Conservation (phyloP, 2,888 invertebrate species). For the Yponomeuta cagnagella region DNA sequence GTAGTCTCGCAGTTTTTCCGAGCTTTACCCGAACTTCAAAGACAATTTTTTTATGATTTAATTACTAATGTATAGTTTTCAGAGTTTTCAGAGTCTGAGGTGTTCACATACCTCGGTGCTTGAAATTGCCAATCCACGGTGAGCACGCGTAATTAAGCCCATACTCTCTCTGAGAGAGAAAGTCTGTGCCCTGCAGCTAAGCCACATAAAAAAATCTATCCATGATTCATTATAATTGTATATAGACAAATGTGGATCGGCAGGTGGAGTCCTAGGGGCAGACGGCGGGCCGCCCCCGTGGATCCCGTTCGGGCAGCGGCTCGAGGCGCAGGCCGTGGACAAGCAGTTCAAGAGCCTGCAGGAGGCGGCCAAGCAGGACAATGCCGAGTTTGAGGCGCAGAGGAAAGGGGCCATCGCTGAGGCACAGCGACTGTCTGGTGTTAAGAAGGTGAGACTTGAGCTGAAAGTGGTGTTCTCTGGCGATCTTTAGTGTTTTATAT, state of each 20-base stretch:
- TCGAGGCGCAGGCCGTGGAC: slow-evolving; percentile 77
- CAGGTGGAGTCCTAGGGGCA: slow-evolving; percentile 71
- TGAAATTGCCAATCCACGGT: neutral
- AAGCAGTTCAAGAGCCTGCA: slow-evolving; percentile 83
- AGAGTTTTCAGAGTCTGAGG: no score
- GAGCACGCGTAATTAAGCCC: no score
- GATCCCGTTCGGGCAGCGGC: slow-evolving; percentile 92
- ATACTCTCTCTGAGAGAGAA: no score
- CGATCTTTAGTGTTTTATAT: no score
- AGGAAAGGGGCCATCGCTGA: slow-evolving; percentile 93
- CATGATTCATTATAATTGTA: no score
- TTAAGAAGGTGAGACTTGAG: slow-evolving; percentile 62
- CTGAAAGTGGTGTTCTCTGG: neutral
- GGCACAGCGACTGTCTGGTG: slow-evolving; percentile 80
- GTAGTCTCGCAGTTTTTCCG: no score
- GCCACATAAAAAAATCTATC: no score
- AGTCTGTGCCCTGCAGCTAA: no score
- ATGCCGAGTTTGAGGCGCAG: slow-evolving; percentile 92
- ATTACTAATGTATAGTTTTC: no score
- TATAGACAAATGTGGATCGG: slow-evolving; percentile 13
- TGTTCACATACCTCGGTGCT: neutral
- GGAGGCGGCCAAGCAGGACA: slow-evolving; percentile 79
- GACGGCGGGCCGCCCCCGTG: slow-evolving; percentile 92
- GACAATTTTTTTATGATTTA: no score
- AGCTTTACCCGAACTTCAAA: no score